Evolutionary conservation across 2,797 vertebrate genomes (phyloP).

Genomic region (Botia almorhae): DNA sequence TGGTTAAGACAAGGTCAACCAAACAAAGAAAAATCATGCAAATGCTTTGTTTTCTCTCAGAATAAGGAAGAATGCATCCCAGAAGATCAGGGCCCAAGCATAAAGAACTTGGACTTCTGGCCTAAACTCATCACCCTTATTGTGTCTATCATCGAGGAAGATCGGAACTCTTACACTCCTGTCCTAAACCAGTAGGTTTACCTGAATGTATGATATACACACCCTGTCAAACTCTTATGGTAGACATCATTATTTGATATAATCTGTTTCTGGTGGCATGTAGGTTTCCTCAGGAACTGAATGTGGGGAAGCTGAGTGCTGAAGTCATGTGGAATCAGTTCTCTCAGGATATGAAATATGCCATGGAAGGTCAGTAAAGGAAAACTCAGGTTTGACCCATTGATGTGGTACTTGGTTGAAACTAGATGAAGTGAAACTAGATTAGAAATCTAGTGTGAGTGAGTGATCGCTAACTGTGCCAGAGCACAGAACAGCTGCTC

Average conservation of each 20-base stretch:
- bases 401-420: background rate
- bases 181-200: conserved; percentile 94
- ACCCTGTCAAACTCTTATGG: background rate
- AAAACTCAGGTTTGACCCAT: background rate
- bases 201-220: background rate
- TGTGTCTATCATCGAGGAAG: conserved; percentile 97
- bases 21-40: background rate
- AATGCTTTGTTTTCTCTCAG: conserved; percentile 60
- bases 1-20: background rate
- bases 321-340: conserved; percentile 99
- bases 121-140: conserved; percentile 98
- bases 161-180: conserved; percentile 94
- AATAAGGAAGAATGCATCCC: conserved; percentile 88
- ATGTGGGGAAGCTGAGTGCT: conserved; percentile 93
- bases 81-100: conserved; percentile 94
- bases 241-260: background rate
- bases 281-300: conserved; percentile 97
- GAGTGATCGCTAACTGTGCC: too few species aligned
- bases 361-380: conserved; percentile 88
- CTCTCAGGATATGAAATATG: conserved; percentile 98
- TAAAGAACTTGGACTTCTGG: conserved; percentile 98
- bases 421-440: too few species aligned
- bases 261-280: conserved; percentile 57
- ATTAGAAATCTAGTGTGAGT: too few species aligned
- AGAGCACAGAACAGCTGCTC: too few species aligned